A percentile compares a stretch with the other conserved stretches of the same genome.
Conservation (phyloP, 2,888 invertebrate species). For the Euspilapteryx auroguttella region DNA sequence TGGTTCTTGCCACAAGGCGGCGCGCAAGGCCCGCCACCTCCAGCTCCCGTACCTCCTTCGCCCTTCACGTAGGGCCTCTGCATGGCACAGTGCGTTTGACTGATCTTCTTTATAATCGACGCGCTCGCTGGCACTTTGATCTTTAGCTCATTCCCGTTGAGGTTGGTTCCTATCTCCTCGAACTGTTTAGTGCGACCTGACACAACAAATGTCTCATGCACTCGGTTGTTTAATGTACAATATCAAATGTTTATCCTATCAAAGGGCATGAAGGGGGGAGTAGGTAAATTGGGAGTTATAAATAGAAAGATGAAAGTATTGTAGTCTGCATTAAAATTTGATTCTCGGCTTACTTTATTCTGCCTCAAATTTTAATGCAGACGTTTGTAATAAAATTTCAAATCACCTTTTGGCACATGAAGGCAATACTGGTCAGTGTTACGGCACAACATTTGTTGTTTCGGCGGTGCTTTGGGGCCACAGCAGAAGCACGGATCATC, state of each 20-base stretch:
- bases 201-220: constrained; percentile 18
- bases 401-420: constrained; percentile 50
- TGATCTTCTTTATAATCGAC: constrained; percentile 45
- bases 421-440: constrained; percentile 46
- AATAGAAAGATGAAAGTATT: too few relatives aligned
- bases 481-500: constrained; percentile 43
- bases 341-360: too few relatives aligned
- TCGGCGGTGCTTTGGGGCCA: constrained; percentile 24
- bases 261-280: too few relatives aligned
- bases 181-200: constrained; percentile 49
- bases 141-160: constrained; percentile 46
- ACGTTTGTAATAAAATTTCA: too few relatives aligned
- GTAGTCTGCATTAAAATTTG: too few relatives aligned
- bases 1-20: constrained; percentile 47
- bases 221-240: constrained; percentile 12
- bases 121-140: constrained; percentile 42
- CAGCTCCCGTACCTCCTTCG: constrained; percentile 12
- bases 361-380: too few relatives aligned
- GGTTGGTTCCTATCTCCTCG: constrained; percentile 45
- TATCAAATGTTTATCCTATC: too few relatives aligned
- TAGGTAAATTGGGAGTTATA: too few relatives aligned
- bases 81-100: constrained; percentile 42
- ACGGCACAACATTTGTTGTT: constrained; percentile 30
- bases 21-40: constrained; percentile 21
- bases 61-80: constrained; percentile 24